Evolutionary conservation across 1,140 invertebrate genomes (phyloP), one percentile per base, ranked within the genome.

Genomic region (Bicyclus anynana): DNA sequence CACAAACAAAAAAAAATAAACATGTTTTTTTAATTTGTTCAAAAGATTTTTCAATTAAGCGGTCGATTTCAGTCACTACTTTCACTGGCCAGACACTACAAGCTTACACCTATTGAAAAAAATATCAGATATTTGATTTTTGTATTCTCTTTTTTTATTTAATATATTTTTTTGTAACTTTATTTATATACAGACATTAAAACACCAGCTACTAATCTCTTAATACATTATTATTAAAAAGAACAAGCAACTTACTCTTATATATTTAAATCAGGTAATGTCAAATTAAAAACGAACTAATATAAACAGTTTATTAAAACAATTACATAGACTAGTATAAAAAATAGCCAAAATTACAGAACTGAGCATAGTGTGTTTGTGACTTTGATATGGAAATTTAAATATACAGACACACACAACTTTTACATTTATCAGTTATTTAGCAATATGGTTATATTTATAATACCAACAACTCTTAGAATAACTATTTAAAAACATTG

Each of bases 271-370:
- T 9, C 26, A 27, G 26, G 3, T 33, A 1, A 48, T 17, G 14
- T 17, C 14, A 48, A 59, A 59, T 53, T 14, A 53, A 54, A 54
- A 4, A 26, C 7, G 9, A 48, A 38, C 18, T 44, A 9, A 26
- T 53, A 54, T 50, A 53, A 60, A 60, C 29, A 33, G 27, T 60
- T 53, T 71, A 70, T 73, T 65, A 60, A 77, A 81, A 84, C 77
- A 81, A 72, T 65, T 66, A 79, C 69, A 67, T 74, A 83, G 80
- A 83, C 83, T 84, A 86, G 79, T 83, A 80, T 69, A 86, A 86
- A n/a, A 86, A 84, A 80, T 84, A 83, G 78, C 76, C 72, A 80
- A 80, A 77, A 73, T 74, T 82, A 76, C 51, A 77, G 67, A 67
- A 77, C 72, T 86, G 77, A 86, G 79, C 77, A 84, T 23, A 23